Evolutionary conservation across 2,888 invertebrate genomes (phyloP).

Genomic region (Willowsia nigromaculata): DNA sequence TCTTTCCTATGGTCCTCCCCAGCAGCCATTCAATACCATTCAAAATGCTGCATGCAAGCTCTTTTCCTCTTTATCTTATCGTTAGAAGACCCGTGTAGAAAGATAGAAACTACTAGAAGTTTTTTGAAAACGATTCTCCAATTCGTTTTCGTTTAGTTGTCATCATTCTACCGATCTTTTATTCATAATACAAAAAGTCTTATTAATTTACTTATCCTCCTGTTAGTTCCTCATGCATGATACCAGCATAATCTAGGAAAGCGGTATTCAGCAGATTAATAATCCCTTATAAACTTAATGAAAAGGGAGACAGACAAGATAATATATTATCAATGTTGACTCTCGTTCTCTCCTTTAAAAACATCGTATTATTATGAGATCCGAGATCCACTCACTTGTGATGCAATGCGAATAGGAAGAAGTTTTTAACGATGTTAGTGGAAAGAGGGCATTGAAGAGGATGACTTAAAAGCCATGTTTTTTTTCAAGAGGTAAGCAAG

Average conservation of each 20-base stretch:
- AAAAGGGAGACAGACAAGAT: constrained; percentile 52
- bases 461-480: not conserved
- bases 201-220: constrained; percentile 46
- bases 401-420: not conserved
- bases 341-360: not conserved
- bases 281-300: constrained; percentile 49
- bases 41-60: not conserved
- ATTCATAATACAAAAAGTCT: not conserved
- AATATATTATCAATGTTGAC: constrained; percentile 36
- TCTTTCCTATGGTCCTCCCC: not conserved
- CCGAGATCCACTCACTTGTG: not conserved
- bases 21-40: no score
- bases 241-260: constrained; percentile 23
- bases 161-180: constrained; percentile 2
- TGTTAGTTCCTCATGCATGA: constrained; percentile 3
- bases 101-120: not conserved
- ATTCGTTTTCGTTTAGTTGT: not conserved
- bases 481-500: constrained; percentile 22
- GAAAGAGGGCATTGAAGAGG: not conserved
- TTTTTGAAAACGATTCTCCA: not conserved
- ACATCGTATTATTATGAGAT: not conserved
- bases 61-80: not conserved
- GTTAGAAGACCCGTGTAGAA: not conserved
- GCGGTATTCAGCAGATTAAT: constrained; percentile 48
- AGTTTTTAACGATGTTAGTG: not conserved